Evolutionary conservation across 1,140 invertebrate genomes (phyloP).

Genomic region (Chionoecetes opilio): DNA sequence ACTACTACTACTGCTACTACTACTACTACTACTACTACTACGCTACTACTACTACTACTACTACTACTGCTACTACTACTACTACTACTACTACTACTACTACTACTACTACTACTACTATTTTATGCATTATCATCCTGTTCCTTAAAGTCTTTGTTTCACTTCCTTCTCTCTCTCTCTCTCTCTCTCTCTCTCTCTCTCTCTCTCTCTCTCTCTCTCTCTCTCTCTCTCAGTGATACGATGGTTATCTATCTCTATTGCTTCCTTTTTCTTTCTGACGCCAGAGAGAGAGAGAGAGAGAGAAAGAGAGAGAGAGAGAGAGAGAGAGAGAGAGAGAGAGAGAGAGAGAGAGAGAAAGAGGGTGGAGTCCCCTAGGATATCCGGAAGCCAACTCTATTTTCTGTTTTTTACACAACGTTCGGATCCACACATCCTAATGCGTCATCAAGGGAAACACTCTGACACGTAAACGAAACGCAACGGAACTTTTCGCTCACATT

Average conservation of each 20-base stretch:
- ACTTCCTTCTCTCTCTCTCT: slow-evolving; percentile 39
- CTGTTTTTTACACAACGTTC: neutral
- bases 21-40: slow-evolving; percentile 38
- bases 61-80: neutral
- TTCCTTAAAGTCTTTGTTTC: no score
- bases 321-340: neutral
- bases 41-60: neutral
- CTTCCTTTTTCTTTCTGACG: neutral
- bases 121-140: neutral
- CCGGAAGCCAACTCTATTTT: slow-evolving; percentile 15
- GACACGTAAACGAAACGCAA: neutral
- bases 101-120: neutral
- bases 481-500: no score
- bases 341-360: slow-evolving; percentile 18
- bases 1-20: neutral
- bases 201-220: slow-evolving; percentile 27
- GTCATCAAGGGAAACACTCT: neutral
- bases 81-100: no score
- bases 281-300: no score
- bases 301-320: no score
- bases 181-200: slow-evolving; percentile 41
- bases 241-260: neutral
- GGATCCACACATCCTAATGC: neutral
- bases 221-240: neutral
- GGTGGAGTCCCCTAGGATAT: neutral